Conservation (phyloP, 2,797 vertebrate genomes). For the Karalla daura region DNA sequence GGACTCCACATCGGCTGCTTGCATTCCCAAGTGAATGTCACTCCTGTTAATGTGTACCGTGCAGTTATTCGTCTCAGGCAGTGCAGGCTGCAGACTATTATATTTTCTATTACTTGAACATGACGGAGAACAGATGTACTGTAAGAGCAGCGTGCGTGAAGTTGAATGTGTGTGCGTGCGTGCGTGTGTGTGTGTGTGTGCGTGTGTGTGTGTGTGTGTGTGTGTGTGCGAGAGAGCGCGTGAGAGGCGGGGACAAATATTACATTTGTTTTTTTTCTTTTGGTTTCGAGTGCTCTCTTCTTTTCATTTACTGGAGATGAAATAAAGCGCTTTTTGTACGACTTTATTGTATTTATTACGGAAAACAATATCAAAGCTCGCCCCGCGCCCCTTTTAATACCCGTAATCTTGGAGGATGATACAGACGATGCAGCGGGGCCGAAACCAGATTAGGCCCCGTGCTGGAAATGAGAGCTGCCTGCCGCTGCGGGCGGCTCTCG, state of each 20-base stretch:
- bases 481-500: no score
- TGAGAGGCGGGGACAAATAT: slow-evolving; percentile 38
- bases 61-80: slow-evolving; percentile 63
- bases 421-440: slow-evolving; percentile 15
- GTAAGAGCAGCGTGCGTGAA: slow-evolving; percentile 5
- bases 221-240: no score
- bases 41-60: slow-evolving; percentile 68
- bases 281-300: slow-evolving; percentile 64
- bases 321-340: slow-evolving; percentile 75
- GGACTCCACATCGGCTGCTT: slow-evolving; percentile 47
- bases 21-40: slow-evolving; percentile 69
- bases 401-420: slow-evolving; percentile 5
- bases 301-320: slow-evolving; percentile 68
- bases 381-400: slow-evolving; percentile 4
- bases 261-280: no score
- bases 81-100: slow-evolving; percentile 58
- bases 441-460: slow-evolving; percentile 17
- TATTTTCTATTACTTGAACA: slow-evolving; percentile 77
- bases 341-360: slow-evolving; percentile 57
- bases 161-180: no score
- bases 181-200: no score
- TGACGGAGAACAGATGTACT: slow-evolving; percentile 45
- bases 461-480: slow-evolving; percentile 26
- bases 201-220: no score
- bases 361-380: slow-evolving; percentile 13